Evolutionary conservation across 2,888 invertebrate species (phyloP), one percentile per base, ranked within the genome.

Genomic region (Panopea generosa): DNA sequence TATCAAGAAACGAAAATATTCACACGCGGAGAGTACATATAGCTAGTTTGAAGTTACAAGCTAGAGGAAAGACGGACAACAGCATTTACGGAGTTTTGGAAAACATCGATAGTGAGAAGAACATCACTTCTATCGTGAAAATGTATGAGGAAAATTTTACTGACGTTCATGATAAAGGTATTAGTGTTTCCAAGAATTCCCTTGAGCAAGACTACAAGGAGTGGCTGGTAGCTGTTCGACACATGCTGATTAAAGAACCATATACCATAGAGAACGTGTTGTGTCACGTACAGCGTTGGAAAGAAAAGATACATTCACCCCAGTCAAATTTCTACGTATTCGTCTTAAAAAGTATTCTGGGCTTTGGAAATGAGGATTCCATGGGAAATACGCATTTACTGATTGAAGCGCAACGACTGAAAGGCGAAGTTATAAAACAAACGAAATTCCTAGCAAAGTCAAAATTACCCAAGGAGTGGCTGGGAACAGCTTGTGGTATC

Each of bases 191-290:
- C 43, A 38, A 43, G 59, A 53, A 45, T 53, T 56, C 20, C 47
- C 59, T 84, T 0, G 84, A 84, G 29, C 45, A 68, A 45, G 82
- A 82, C 61, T 80, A 80, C 57, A 75, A 56, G 18, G 84, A 84
- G 43, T 84, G 84, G 84, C 57, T 84, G 7, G 20, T 70, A 53
- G 84, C 84, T 1, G 78, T 84, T n/a, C 27, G 84, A 20, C 56
- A 76, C 49, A 57, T 61, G 0, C 14, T 49, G 2, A 75, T 81
- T 27, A 27, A n/a, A 33, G 45, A 60, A 38, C 62, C 40, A 2
- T 84, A 84, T 43, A 40, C 16, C 9, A 26, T 76, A 22, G 82
- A 77, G 33, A 75, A 75, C 7, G 84, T 84, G 11, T 49, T 80
- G 14, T 16, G 20, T 22, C 50, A 49, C 9, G 74, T 84, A 11